These are phyloP conservation scores for Danio kyathit DNA, from an alignment of 2,797 vertebrate species.

Conservation along the genomic window DNA sequence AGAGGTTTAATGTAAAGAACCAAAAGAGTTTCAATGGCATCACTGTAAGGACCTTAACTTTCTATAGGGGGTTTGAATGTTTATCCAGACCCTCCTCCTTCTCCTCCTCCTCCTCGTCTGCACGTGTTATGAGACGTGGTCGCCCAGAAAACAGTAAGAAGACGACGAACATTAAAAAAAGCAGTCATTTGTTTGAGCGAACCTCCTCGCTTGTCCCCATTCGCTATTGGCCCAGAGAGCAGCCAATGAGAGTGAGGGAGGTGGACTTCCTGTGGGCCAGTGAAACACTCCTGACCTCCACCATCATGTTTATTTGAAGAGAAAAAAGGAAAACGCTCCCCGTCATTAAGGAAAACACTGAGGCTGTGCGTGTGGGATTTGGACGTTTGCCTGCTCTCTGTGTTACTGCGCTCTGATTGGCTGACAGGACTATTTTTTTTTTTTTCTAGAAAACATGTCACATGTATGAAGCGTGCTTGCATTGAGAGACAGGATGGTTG, in stretches of 20 bases:
- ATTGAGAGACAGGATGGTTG: constrained; percentile 28
- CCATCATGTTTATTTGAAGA: constrained; percentile 66
- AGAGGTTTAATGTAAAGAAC: too few relatives aligned
- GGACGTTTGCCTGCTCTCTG: constrained; percentile 47
- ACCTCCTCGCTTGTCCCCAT: constrained; percentile 58
- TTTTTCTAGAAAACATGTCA: constrained; percentile 21
- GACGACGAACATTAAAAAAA: constrained; percentile 29
- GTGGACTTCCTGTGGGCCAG: constrained; percentile 55
- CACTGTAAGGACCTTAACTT: too few relatives aligned
- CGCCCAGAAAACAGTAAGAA: constrained; percentile 39
- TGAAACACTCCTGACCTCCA: constrained; percentile 57
- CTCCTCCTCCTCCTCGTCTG: neutral
- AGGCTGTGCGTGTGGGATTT: constrained; percentile 58
- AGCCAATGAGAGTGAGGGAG: constrained; percentile 45
- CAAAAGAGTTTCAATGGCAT: too few relatives aligned
- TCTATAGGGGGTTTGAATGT: neutral
- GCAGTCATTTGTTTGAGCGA: constrained; percentile 47
- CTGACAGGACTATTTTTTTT: constrained; percentile 3
- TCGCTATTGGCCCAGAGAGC: constrained; percentile 46
- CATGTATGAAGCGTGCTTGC: constrained; percentile 34
- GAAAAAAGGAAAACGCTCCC: constrained; percentile 49
- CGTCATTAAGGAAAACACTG: constrained; percentile 54
- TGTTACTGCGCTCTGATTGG: constrained; percentile 46
- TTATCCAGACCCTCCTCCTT: constrained; percentile 32
- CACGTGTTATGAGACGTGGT: constrained; percentile 28